These are phyloP conservation scores for Istiophorus platypterus DNA, from an alignment of 2,113 vertebrate genomes.

Conservation along the genomic window DNA sequence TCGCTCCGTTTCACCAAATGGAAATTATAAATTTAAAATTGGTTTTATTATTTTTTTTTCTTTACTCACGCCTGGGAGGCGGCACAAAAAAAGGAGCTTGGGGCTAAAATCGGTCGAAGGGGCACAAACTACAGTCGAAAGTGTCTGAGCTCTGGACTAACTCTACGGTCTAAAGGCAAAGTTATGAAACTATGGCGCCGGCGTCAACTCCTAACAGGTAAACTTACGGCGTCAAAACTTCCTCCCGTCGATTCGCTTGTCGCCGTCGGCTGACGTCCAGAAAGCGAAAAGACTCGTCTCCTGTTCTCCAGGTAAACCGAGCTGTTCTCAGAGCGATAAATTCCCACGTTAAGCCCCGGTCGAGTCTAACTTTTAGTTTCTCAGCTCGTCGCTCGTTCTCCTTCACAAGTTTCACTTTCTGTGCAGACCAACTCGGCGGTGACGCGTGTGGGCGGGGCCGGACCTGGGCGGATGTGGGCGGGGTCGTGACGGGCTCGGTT, in stretches of 20 bases:
- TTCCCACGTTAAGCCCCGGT: too few species aligned
- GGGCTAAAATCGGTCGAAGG: neutral
- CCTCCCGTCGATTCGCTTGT: neutral
- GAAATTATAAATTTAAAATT: neutral
- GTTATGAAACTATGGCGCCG: neutral
- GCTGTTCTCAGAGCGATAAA: rapidly evolving
- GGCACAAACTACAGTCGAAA: neutral
- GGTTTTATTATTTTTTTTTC: too few species aligned
- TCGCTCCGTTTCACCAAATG: neutral
- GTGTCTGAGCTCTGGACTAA: neutral
- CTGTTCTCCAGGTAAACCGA: neutral
- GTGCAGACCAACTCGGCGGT: too few species aligned
- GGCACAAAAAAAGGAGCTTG: too few species aligned
- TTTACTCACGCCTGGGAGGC: rapidly evolving
- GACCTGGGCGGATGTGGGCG: too few species aligned
- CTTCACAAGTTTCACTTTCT: constrained; percentile 32
- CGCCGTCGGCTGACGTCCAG: neutral
- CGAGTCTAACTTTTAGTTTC: too few species aligned
- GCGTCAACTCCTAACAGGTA: too few species aligned
- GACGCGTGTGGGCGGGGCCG: too few species aligned
- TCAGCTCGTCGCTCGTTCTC: too few species aligned
- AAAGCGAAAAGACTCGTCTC: neutral
- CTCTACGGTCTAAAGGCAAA: neutral
- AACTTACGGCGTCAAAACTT: neutral
- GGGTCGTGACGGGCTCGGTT: too few species aligned